Base-by-base conservation (phyloP, 2,797 vertebrate genomes). In the Alcedo quadribrachys region DNA sequence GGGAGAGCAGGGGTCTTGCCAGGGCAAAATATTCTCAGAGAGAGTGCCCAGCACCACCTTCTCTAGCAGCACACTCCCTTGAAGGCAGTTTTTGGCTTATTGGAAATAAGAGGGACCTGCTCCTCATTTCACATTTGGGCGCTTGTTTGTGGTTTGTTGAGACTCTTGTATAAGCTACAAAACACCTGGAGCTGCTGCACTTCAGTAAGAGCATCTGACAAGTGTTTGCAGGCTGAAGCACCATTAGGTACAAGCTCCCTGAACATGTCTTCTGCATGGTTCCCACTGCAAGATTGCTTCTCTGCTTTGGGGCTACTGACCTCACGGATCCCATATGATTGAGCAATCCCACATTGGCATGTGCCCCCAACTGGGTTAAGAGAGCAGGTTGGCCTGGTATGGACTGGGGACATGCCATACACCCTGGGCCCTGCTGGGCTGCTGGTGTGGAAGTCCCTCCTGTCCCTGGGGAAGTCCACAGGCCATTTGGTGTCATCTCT, bases 291-390 rank as follows among this genome's bases (percentile, higher is more conserved):
- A 75, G 8, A 24, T 40, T 1, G 0, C 37, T 81, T 1, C 25
- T 50, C 5, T 0, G 0, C n/a, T 42, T 37, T 19, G 58, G 32
- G 35, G 33, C 8, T 0, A 0, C 15, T 18, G 25, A 19, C 32
- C 15, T 83, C 0, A 0, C 6, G 3, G 22, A n/a, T 22, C 53
- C 45, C 61, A 16, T 32, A 20, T 0, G 0, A 65, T 18, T 75
- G 63, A 51, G 65, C 30, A 42, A 2, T 20, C 17, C 32, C 9
- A 7, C 0, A 0, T 22, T 6, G 0, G 32, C 18, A 15, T 81
- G 21, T 60, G n/a, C 42, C 8, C 12, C 20, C 22, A 61, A 18
- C 25, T 75, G 33, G 8, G 3, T 70, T 30, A 60, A 57, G 50
- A 65, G 45, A 69, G 45, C 8, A 6, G 32, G 13, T 1, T 62